These are phyloP conservation scores for Argentina silus DNA, from an alignment of 2,797 vertebrate species.

Conservation along the genomic window DNA sequence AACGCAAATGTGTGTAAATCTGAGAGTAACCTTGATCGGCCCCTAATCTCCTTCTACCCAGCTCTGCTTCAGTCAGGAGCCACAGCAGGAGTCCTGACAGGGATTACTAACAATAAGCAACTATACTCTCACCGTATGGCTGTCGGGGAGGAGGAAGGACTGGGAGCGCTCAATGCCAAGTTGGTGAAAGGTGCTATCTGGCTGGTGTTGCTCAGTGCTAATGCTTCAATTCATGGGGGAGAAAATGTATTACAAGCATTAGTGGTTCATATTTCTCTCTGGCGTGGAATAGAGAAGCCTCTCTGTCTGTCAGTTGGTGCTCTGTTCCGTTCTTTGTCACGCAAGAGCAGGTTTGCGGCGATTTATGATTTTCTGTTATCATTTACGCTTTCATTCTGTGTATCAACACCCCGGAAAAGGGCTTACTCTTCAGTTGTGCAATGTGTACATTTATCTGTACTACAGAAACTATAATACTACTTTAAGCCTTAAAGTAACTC, in stretches of 20 bases:
- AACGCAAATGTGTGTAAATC: conserved; percentile 4
- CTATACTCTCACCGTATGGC: background rate
- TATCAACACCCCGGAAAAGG: background rate
- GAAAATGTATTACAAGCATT: background rate
- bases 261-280: background rate
- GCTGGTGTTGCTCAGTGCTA: background rate
- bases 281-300: background rate
- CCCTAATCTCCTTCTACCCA: conserved; percentile 10
- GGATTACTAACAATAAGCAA: conserved; percentile 21
- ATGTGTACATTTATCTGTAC: background rate
- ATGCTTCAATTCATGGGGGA: background rate
- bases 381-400: background rate
- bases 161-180: background rate
- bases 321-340: background rate
- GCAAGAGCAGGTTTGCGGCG: background rate
- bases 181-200: conserved; percentile 20
- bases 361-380: background rate
- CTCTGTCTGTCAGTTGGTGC: background rate
- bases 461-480: background rate
- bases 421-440: background rate
- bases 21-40: conserved; percentile 8
- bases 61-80: background rate
- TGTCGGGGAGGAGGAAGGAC: background rate
- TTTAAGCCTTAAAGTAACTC: background rate
- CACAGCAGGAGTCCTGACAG: background rate